phyloP scores from a whole-genome alignment of 2,113 vertebrate species.

The Hyla sarda region DNA sequence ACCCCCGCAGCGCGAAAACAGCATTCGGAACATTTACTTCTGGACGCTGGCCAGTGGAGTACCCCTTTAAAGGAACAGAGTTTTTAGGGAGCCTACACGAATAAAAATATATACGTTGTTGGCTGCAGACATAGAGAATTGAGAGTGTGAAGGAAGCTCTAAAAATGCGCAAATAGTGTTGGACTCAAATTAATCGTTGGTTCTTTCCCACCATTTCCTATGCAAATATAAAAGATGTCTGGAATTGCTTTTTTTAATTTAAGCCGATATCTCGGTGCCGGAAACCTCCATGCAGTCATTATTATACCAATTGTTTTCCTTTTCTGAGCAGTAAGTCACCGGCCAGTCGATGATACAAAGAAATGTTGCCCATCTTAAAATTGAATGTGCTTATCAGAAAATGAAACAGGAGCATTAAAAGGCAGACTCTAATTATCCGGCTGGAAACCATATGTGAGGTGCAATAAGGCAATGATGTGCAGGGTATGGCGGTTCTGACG shows the following conservation, averaged over 20 bases:
- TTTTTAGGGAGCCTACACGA: too few relatives aligned
- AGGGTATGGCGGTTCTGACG: neutral
- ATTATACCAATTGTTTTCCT: slow-evolving; percentile 6
- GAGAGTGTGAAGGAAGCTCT: too few relatives aligned
- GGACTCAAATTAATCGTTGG: neutral
- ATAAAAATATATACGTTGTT: too few relatives aligned
- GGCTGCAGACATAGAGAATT: too few relatives aligned
- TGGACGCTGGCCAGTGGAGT: too few relatives aligned
- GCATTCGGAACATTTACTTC: too few relatives aligned
- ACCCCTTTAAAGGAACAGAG: too few relatives aligned
- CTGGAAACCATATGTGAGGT: neutral
- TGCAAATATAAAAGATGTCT: neutral
- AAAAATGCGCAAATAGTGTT: too few relatives aligned
- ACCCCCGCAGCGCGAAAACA: too few relatives aligned
- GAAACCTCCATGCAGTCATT: neutral
- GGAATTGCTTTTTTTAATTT: neutral
- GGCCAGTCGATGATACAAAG: slow-evolving; percentile 4
- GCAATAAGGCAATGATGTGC: neutral
- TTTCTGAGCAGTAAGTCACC: neutral
- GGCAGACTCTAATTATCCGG: neutral
- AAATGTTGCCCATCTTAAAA: slow-evolving; percentile 7
- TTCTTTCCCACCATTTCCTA: neutral
- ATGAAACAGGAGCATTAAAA: neutral
- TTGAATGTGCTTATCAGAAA: slow-evolving; percentile 40
- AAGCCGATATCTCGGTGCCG: neutral